These are phyloP conservation scores for Galerucella calmariensis DNA, from an alignment of 2,888 invertebrate genomes.

Conservation along the genomic window DNA sequence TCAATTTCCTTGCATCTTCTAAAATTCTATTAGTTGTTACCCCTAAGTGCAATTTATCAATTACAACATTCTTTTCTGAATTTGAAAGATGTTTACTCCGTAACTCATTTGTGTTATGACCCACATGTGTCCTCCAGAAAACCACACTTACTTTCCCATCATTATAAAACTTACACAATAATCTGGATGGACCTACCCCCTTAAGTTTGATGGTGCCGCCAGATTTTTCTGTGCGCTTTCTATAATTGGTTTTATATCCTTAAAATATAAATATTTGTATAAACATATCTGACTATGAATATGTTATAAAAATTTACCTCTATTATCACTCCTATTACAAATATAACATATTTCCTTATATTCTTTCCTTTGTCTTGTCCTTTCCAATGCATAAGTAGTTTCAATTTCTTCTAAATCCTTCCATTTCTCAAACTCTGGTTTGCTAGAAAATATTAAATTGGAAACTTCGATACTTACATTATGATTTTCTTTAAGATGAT, in stretches of 20 bases:
- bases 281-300: slow-evolving; percentile 12
- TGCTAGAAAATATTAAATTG: too few relatives aligned
- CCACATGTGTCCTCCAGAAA: slow-evolving; percentile 21
- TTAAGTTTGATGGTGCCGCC: slow-evolving; percentile 36
- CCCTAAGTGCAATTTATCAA: slow-evolving; percentile 35
- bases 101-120: too few relatives aligned
- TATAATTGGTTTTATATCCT: slow-evolving; percentile 21
- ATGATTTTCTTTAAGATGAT: too few relatives aligned
- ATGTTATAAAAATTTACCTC: slow-evolving; percentile 17
- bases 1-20: slow-evolving; percentile 36
- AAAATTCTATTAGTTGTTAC: slow-evolving; percentile 36
- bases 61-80: slow-evolving; percentile 36
- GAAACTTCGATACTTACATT: too few relatives aligned
- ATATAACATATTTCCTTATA: slow-evolving; percentile 23
- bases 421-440: too few relatives aligned
- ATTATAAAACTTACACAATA: slow-evolving; percentile 18
- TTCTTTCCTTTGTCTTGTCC: too few relatives aligned
- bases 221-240: slow-evolving; percentile 30
- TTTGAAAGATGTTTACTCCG: slow-evolving; percentile 39
- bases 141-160: slow-evolving; percentile 33
- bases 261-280: slow-evolving; percentile 19
- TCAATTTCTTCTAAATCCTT: too few relatives aligned
- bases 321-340: slow-evolving; percentile 37
- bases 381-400: too few relatives aligned
- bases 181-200: slow-evolving; percentile 39